These are phyloP conservation scores for Nothura maculosa DNA, from an alignment of 2,797 vertebrate genomes.

Conservation along the genomic window DNA sequence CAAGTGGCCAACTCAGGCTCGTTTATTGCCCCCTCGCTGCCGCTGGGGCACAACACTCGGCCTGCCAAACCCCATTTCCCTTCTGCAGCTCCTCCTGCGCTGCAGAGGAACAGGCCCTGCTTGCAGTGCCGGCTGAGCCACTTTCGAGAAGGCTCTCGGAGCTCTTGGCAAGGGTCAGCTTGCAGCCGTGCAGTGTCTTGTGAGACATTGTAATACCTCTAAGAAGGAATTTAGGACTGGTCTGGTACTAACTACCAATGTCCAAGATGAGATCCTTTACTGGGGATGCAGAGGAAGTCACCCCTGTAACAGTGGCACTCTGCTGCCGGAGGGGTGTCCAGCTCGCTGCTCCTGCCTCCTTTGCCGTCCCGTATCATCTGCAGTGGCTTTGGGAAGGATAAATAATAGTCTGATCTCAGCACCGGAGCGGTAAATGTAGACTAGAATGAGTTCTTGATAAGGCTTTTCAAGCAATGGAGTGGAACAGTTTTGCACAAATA, in stretches of 20 bases:
- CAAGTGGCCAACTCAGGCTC: neutral
- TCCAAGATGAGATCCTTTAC: neutral
- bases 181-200: neutral
- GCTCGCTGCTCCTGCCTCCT: neutral
- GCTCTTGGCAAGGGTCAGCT: neutral
- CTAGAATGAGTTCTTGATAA: neutral
- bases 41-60: neutral
- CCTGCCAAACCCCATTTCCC: neutral
- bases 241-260: neutral
- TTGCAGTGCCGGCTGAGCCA: too few relatives aligned
- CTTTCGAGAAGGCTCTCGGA: neutral
- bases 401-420: neutral
- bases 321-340: neutral
- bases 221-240: neutral
- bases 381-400: neutral
- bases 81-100: neutral
- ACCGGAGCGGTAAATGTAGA: neutral
- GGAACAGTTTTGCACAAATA: neutral
- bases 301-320: rapidly evolving
- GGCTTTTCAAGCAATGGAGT: neutral
- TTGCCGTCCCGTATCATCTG: rapidly evolving
- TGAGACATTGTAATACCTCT: neutral
- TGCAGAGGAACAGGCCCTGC: rapidly evolving
- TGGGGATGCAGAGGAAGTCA: neutral
- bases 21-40: neutral